A percentile compares a stretch with the other conserved stretches of the same genome.
Conservation (phyloP, 2,888 invertebrate species). For the Ectemnius lituratus region DNA sequence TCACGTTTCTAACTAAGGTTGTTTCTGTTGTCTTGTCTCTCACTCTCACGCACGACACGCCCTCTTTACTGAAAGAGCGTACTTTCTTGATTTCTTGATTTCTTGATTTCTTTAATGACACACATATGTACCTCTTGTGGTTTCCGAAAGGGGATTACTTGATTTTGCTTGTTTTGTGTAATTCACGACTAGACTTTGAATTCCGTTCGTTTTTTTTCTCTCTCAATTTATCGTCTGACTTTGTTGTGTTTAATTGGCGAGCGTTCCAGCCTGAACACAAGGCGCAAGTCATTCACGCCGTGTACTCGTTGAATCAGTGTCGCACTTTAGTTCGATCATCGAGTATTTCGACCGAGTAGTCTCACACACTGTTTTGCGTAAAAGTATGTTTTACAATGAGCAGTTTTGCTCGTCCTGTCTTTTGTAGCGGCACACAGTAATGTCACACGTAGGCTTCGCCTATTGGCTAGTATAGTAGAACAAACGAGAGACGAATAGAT, state of each 20-base stretch:
- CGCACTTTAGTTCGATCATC: constrained; percentile 7
- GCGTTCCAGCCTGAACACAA: constrained; percentile 12
- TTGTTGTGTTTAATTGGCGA: constrained; percentile 28
- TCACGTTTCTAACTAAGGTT: constrained; percentile 68
- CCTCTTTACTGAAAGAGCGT: constrained; percentile 22
- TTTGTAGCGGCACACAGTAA: no score
- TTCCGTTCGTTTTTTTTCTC: constrained; percentile 39
- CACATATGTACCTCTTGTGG: constrained; percentile 26
- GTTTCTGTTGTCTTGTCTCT: constrained; percentile 51
- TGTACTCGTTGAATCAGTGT: no score
- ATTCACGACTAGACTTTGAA: constrained; percentile 50
- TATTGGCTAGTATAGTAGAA: no score
- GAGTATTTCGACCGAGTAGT: no score
- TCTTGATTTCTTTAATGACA: constrained; percentile 29
- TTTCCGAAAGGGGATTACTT: constrained; percentile 69
- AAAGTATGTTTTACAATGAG: no score
- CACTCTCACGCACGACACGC: constrained; percentile 42
- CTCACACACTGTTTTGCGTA: no score
- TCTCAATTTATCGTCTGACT: constrained; percentile 27
- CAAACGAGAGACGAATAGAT: no score
- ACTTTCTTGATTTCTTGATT: constrained; percentile 22
- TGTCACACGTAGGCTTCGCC: constrained; percentile 14
- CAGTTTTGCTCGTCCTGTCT: no score
- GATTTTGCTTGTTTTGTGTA: constrained; percentile 71
- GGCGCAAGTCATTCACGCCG: not conserved